These are phyloP conservation scores for Ochlodes sylvanus DNA, from an alignment of 2,888 invertebrate genomes.

Conservation along the genomic window DNA sequence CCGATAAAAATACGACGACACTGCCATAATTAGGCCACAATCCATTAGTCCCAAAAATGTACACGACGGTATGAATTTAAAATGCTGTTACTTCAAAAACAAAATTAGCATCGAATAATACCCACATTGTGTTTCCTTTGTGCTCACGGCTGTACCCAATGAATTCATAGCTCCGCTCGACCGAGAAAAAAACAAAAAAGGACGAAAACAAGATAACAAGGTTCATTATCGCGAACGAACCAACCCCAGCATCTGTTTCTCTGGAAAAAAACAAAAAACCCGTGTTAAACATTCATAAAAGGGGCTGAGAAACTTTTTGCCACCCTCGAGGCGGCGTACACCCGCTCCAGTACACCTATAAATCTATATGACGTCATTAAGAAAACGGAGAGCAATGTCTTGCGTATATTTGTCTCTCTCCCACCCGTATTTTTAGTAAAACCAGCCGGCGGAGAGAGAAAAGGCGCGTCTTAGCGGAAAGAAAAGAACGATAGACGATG, in stretches of 20 bases:
- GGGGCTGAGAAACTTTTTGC: conserved; percentile 70
- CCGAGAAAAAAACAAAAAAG: conserved; percentile 26
- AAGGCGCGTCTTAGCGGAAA: conserved; percentile 66
- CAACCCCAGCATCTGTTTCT: conserved; percentile 36
- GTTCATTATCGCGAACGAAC: conserved; percentile 39
- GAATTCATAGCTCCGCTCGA: conserved; percentile 26
- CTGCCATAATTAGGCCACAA: too few species aligned
- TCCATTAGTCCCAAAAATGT: too few species aligned
- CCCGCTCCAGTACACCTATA: conserved; percentile 72
- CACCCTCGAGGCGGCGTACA: conserved; percentile 56
- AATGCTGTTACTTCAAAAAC: not conserved
- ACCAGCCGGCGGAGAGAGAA: conserved; percentile 52
- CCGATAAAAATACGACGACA: too few species aligned
- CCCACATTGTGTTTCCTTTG: conserved; percentile 8
- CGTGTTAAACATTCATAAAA: conserved; percentile 66
- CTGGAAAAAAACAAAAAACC: conserved; percentile 48
- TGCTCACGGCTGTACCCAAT: conserved; percentile 2
- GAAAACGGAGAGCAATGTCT: conserved; percentile 78
- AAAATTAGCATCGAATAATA: conserved; percentile 5
- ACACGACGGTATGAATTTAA: not conserved
- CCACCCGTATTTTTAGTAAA: conserved; percentile 53
- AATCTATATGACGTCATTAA: conserved; percentile 84
- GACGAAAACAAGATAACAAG: conserved; percentile 39
- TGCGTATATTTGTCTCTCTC: conserved; percentile 70
- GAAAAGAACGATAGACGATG: conserved; percentile 60